Evolutionary conservation across 30 jellyfish, hydroid and myxozoan genomes (phyloP).

Genomic region (Aurelia sp.): DNA sequence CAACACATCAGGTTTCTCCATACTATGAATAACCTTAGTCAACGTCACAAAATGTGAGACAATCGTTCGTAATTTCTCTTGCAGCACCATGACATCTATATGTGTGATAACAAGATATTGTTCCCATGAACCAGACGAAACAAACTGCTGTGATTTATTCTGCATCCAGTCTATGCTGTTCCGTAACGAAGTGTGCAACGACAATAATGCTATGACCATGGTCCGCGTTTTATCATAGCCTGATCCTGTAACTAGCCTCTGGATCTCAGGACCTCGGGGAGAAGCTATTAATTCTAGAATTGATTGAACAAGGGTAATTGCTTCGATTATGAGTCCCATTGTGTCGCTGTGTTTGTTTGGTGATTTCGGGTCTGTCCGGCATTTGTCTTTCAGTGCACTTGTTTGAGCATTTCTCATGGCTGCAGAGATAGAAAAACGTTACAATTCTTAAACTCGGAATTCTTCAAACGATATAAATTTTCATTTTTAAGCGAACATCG

Average conservation of each 20-base stretch:
- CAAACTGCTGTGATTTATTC: constrained; percentile 62
- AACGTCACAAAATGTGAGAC: constrained; percentile 31
- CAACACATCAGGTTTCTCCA: constrained; percentile 20
- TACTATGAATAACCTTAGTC: constrained; percentile 21
- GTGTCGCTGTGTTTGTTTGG: constrained; percentile 44
- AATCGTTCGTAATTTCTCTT: constrained; percentile 33
- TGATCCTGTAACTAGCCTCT: background rate
- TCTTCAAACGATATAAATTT: background rate
- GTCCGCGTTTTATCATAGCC: background rate
- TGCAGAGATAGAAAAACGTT: background rate
- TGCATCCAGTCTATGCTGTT: constrained; percentile 64
- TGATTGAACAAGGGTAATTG: constrained; percentile 21
- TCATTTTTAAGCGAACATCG: too few species aligned
- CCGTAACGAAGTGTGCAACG: constrained; percentile 22
- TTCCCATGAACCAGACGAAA: constrained; percentile 85
- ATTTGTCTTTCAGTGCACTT: constrained; percentile 56
- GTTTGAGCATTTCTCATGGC: constrained; percentile 45
- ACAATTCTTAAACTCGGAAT: background rate
- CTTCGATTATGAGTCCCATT: constrained; percentile 31
- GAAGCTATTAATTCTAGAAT: constrained; percentile 15
- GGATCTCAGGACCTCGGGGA: constrained; percentile 7
- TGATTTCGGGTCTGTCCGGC: constrained; percentile 38
- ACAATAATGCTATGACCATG: constrained; percentile 15
- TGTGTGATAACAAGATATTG: constrained; percentile 35
- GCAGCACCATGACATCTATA: constrained; percentile 55